Evolutionary conservation across 1,140 invertebrate species (phyloP).

Genomic region (Hycleus phaleratus): DNA sequence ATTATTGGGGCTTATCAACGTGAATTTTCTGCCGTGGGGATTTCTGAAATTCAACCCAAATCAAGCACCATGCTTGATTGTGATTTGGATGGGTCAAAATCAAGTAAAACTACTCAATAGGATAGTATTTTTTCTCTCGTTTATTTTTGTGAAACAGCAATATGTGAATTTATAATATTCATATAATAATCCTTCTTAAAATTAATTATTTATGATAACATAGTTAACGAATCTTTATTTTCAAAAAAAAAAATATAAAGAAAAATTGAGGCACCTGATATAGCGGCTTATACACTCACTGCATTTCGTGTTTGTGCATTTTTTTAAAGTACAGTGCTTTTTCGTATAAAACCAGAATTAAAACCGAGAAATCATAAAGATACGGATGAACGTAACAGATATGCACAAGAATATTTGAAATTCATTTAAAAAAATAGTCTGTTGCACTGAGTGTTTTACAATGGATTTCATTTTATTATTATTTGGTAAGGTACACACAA

Average conservation of each 20-base stretch:
- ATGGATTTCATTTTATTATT: neutral
- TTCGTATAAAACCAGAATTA: constrained; percentile 18
- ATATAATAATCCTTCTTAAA: constrained; percentile 33
- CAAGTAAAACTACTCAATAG: no score
- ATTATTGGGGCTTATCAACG: no score
- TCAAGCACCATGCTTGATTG: no score
- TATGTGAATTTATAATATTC: constrained; percentile 36
- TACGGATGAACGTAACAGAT: constrained; percentile 24
- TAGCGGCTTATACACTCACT: constrained; percentile 28
- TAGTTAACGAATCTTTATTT: constrained; percentile 22
- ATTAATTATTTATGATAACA: constrained; percentile 32
- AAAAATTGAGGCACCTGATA: constrained; percentile 34
- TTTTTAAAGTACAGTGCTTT: constrained; percentile 21
- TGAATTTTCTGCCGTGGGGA: no score
- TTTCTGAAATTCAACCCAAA: no score
- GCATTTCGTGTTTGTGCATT: constrained; percentile 21
- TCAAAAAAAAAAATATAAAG: constrained; percentile 5
- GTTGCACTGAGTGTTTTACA: constrained; percentile 13
- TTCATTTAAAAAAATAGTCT: constrained; percentile 7
- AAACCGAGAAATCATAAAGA: neutral
- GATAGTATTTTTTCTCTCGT: constrained; percentile 20
- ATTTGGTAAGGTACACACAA: constrained; percentile 10
- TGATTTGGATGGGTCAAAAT: no score
- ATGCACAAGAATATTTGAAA: constrained; percentile 18
- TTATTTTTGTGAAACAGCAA: constrained; percentile 38